Base-by-base conservation (phyloP, 2,797 vertebrate genomes). In the Coracias cyanogaster region DNA sequence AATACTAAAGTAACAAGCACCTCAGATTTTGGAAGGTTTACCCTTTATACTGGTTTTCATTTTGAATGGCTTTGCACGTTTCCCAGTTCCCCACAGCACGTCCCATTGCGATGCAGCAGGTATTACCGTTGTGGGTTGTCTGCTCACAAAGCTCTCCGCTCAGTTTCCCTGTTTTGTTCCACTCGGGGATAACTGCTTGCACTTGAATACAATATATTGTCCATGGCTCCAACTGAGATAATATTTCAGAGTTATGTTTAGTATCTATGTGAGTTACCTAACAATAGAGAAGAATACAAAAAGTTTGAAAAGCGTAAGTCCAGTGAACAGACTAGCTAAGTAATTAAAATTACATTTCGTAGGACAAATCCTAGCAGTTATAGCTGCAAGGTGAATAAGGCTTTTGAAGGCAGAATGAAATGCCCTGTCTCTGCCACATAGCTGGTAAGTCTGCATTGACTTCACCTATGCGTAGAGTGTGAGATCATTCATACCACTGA, bases 121-220 rank as follows among this genome's bases (percentile, higher is more conserved):
- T 4, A 45, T 96, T 97, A 98, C 98, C 97, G 0, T 96, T 93
- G 25, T 95, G 29, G 3, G 77, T 78, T 17, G 98, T 98, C 31
- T 31, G 61, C 72, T 93, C 77, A 55, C 98, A 98, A 43, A 94
- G 54, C 21, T 93, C 95, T 66, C 83, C 2, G 15, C 98, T 98
- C 95, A 97, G 97, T 18, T 96, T 5, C 37, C 98, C 98, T 1
- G 33, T 61, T 93, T 94, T 98, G 89, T 98, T 94, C 76, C n/a
- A 71, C 19, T 96, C 88, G 0, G 52, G 90, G 55, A 97, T 35
- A 89, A 98, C 66, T 3, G 66, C 97, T 93, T 94, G 98, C 77
- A 97, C 98, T 45, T 11, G 96, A 26, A 98, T n/a, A 43, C 98
- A 98, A 19, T 98, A 98, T 12, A 71, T 76, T 13, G 97, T 98